Evolutionary conservation across 1,140 invertebrate species (phyloP), one percentile per base, ranked within the genome.

Genomic region (Philotrypesis tridentata): DNA sequence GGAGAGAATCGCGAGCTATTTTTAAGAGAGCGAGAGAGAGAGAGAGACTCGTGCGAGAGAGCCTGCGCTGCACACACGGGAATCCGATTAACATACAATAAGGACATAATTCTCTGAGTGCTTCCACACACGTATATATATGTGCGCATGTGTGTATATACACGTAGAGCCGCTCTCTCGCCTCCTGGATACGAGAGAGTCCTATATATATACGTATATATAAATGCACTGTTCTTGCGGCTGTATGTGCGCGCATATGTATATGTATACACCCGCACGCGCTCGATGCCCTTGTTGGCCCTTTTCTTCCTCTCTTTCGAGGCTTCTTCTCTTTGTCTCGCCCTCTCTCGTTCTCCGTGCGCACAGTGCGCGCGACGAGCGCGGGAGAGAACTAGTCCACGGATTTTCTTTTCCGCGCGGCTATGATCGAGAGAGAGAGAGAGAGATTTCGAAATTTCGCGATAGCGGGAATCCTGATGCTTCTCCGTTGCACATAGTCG

Each of bases 41-140:
- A 29, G 63, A 55, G 43, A 55, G 55, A 55, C 48, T 55, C 48
- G 48, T 55, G 48, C 48, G 1, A 71, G 40, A 40, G 33, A 70
- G 25, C 11, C 21, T 27, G 27, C 67, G 37, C 21, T 27, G 27
- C 67, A 60, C 80, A 72, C 84, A 83, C 84, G 83, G 77, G 83
- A 85, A 85, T 84, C 85, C 86, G 85, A 88, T 88, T 88, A 88
- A 88, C 87, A 88, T 88, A 88, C 87, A 88, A 88, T 88, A 87
- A 85, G 86, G 81, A 87, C 87, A 88, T 88, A 87, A 88, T 86
- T 88, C 87, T 88, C 82, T 84, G 83, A 76, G 60, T 67, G 81
- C 76, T 79, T 82, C 74, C 61, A 73, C 61, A 33, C 40, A n/a
- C n/a, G n/a, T n/a, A n/a, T n/a, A n/a, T n/a, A n/a, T n/a, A n/a